Evolutionary conservation across 2,888 invertebrate genomes (phyloP).

Genomic region (Acleris emargana): DNA sequence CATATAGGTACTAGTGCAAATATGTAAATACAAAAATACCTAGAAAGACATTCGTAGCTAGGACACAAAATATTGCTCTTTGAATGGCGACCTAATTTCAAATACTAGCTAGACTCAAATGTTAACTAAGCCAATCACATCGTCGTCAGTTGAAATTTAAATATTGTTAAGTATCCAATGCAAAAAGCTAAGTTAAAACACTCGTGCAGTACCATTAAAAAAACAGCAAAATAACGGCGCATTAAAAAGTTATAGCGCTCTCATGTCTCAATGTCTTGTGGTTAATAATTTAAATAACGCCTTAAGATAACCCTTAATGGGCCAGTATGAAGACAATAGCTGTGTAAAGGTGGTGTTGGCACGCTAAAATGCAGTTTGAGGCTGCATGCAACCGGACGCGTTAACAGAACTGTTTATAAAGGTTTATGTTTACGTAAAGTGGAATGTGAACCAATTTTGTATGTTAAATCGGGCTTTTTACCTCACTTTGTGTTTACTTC

Average conservation of each 20-base stretch:
- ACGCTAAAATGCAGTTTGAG: slow-evolving; percentile 33
- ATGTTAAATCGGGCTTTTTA: slow-evolving; percentile 1
- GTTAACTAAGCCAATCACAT: too few relatives aligned
- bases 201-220: neutral
- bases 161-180: neutral
- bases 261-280: slow-evolving; percentile 23
- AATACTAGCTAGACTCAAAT: too few relatives aligned
- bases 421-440: slow-evolving; percentile 3
- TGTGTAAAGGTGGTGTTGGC: slow-evolving; percentile 31
- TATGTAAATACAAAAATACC: too few relatives aligned
- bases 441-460: neutral
- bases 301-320: slow-evolving; percentile 35
- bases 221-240: neutral
- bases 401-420: slow-evolving; percentile 1
- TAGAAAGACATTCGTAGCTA: too few relatives aligned
- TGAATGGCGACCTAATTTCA: too few relatives aligned
- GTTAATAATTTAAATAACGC: slow-evolving; percentile 35
- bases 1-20: too few relatives aligned
- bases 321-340: slow-evolving; percentile 26
- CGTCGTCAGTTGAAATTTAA: too few relatives aligned
- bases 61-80: too few relatives aligned
- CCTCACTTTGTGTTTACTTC: neutral
- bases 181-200: neutral
- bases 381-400: slow-evolving; percentile 1
- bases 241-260: slow-evolving; percentile 21